Conservation (phyloP, 2,113 vertebrate species). For the Thamnaconus septentrionalis region DNA sequence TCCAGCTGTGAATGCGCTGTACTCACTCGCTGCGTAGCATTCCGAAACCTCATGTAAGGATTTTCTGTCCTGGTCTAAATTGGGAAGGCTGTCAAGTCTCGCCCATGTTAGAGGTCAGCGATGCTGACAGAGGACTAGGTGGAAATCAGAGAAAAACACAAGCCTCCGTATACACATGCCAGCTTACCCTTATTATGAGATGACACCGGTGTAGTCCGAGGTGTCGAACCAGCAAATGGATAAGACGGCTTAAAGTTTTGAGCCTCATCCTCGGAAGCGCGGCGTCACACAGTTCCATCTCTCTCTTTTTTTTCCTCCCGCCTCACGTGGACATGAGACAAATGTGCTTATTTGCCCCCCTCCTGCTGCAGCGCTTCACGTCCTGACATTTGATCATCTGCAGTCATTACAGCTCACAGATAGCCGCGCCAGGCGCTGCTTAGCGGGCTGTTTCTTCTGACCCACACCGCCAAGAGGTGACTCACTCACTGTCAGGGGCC, state of each 20-base stretch:
- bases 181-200: conserved; percentile 43
- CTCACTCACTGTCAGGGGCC: conserved; percentile 44
- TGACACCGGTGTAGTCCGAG: conserved; percentile 48
- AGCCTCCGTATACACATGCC: conserved; percentile 29
- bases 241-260: conserved; percentile 42
- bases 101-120: conserved; percentile 62
- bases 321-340: conserved; percentile 7
- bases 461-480: conserved; percentile 55
- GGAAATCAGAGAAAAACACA: conserved; percentile 54
- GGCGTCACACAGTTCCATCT: conserved; percentile 12
- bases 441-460: conserved; percentile 57
- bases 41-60: conserved; percentile 50
- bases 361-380: conserved; percentile 54
- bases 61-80: conserved; percentile 56
- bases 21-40: conserved; percentile 3
- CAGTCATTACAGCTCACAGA: conserved; percentile 54
- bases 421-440: conserved; percentile 50
- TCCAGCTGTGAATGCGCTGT: conserved; percentile 51
- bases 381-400: conserved; percentile 54
- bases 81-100: conserved; percentile 43
- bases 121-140: conserved; percentile 58
- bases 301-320: background rate
- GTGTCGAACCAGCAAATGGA: conserved; percentile 39
- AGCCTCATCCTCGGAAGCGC: conserved; percentile 34
- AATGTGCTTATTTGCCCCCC: conserved; percentile 35